Conservation (phyloP, 2,888 invertebrate species). For the Andrena camellia region DNA sequence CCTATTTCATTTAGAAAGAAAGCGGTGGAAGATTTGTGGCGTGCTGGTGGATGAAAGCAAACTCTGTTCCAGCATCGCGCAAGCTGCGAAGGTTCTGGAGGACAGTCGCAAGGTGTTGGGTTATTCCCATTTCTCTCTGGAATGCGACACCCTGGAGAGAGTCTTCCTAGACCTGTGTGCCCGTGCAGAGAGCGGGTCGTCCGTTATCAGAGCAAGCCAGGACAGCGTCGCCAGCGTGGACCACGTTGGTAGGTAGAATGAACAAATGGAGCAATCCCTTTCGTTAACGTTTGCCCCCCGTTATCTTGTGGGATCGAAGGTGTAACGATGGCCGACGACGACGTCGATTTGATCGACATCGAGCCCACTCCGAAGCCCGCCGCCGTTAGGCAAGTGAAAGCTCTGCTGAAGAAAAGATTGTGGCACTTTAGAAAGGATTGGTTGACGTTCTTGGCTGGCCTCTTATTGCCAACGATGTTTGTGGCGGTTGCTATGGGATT, state of each 20-base stretch:
- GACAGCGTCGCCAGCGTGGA: constrained; percentile 67
- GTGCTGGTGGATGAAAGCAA: neutral
- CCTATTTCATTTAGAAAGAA: neutral
- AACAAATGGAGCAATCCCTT: neutral
- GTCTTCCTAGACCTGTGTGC: constrained; percentile 87
- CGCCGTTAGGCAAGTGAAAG: constrained; percentile 79
- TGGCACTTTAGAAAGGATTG: constrained; percentile 88
- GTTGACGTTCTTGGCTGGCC: constrained; percentile 87
- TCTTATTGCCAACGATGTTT: constrained; percentile 88
- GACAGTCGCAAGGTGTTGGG: constrained; percentile 84
- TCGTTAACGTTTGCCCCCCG: neutral
- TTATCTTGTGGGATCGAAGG: constrained; percentile 46
- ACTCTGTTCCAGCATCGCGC: constrained; percentile 84
- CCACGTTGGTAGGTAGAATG: constrained; percentile 54
- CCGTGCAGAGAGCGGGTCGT: constrained; percentile 82
- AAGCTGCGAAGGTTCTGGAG: constrained; percentile 86
- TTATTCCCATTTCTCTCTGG: constrained; percentile 86
- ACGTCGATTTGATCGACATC: constrained; percentile 69
- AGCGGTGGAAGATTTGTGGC: too few species aligned
- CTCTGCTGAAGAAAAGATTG: constrained; percentile 87
- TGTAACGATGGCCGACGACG: constrained; percentile 65
- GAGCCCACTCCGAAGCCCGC: constrained; percentile 72
- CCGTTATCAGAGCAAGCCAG: constrained; percentile 60
- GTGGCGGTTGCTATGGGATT: constrained; percentile 90
- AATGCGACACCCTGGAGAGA: constrained; percentile 89